Conservation (phyloP, 1,140 invertebrate genomes). For the Octopus sinensis region DNA sequence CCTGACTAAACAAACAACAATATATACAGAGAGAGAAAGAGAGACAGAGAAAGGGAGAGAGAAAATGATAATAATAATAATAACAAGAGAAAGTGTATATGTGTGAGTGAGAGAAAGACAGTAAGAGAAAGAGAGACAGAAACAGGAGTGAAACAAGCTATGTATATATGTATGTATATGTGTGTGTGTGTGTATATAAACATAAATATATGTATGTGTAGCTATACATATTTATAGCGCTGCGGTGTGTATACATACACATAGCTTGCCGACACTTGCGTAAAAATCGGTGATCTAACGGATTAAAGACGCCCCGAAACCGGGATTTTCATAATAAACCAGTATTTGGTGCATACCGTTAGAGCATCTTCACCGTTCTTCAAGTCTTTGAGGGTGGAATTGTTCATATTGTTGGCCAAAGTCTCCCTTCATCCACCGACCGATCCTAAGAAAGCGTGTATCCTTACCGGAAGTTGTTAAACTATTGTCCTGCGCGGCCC, state of each 20-base stretch:
- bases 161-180: too few species aligned
- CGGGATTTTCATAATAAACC: too few species aligned
- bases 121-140: not conserved
- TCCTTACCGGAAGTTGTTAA: conserved; percentile 8
- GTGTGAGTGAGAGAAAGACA: not conserved
- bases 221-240: too few species aligned
- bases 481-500: conserved; percentile 3
- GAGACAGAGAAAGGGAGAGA: not conserved
- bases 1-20: not conserved
- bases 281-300: too few species aligned
- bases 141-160: not conserved
- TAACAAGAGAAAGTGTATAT: not conserved
- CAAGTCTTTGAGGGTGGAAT: not conserved
- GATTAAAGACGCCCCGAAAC: too few species aligned
- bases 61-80: not conserved
- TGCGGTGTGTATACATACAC: too few species aligned
- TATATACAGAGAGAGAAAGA: not conserved
- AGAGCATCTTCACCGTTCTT: conserved; percentile 3
- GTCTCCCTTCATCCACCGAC: not conserved
- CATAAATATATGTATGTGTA: too few species aligned
- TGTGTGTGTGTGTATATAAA: too few species aligned
- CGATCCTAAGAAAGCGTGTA: not conserved
- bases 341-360: not conserved
- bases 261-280: too few species aligned
- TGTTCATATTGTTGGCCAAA: not conserved